Conservation (phyloP, 2,888 invertebrate species). For the Theodoxus fluviatilis region DNA sequence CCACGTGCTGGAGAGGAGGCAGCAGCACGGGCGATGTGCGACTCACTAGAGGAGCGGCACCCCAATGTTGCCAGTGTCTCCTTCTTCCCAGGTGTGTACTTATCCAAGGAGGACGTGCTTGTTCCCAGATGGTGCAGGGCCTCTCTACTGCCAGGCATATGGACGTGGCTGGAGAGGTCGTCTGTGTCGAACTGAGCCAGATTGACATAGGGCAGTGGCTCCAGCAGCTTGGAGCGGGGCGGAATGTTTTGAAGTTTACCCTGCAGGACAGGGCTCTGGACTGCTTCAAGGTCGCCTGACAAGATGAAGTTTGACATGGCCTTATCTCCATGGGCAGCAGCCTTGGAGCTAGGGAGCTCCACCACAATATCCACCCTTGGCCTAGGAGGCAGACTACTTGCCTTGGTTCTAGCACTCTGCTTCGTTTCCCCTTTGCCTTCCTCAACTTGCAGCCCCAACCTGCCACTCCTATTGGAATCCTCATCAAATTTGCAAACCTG, state of each 20-base stretch:
- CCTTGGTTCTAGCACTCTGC: too few relatives aligned
- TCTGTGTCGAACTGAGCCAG: conserved; percentile 50
- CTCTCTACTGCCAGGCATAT: conserved; percentile 37
- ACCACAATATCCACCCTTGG: too few relatives aligned
- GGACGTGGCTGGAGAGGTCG: conserved; percentile 43
- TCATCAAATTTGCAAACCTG: conserved; percentile 38
- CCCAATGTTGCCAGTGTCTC: conserved; percentile 22
- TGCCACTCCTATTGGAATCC: too few relatives aligned
- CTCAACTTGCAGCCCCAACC: too few relatives aligned
- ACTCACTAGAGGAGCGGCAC: conserved; percentile 24
- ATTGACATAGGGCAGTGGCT: conserved; percentile 57
- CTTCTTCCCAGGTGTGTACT: conserved; percentile 3
- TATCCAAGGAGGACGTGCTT: too few relatives aligned
- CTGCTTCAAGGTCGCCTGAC: too few relatives aligned
- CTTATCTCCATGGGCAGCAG: too few relatives aligned
- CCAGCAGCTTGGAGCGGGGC: conserved; percentile 42
- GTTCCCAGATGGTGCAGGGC: conserved; percentile 24
- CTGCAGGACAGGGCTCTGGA: conserved; percentile 47
- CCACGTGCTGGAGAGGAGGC: too few relatives aligned
- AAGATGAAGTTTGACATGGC: too few relatives aligned
- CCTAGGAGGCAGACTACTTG: too few relatives aligned
- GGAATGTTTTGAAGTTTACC: conserved; percentile 49
- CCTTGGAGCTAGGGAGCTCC: too few relatives aligned
- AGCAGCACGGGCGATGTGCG: conserved; percentile 8
- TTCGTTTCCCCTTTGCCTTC: too few relatives aligned